Conservation (phyloP, 2,113 vertebrate genomes). For the Megaceryle torquata region DNA sequence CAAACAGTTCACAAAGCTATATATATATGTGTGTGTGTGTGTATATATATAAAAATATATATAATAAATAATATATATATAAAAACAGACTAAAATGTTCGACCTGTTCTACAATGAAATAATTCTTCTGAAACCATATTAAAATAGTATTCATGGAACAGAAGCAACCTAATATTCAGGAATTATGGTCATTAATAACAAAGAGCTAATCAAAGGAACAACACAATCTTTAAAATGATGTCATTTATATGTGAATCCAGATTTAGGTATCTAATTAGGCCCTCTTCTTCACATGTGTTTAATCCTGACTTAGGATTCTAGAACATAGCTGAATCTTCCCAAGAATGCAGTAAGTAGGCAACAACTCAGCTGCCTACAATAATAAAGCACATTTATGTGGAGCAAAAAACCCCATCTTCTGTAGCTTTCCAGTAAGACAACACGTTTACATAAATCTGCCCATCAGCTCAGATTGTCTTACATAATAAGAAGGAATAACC, state of each 20-base stretch:
- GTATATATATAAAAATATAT: not conserved
- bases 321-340: not conserved
- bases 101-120: not conserved
- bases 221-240: not conserved
- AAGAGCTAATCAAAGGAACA: not conserved
- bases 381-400: not conserved
- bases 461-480: not conserved
- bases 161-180: not conserved
- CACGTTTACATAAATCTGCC: not conserved
- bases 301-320: not conserved
- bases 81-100: not conserved
- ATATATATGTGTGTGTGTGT: not conserved
- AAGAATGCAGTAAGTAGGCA: not conserved
- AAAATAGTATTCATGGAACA: not conserved
- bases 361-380: not conserved
- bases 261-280: not conserved
- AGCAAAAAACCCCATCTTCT: not conserved
- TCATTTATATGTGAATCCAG: not conserved
- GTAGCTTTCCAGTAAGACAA: not conserved
- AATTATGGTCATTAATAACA: not conserved
- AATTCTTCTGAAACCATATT: not conserved
- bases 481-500: not conserved
- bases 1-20: too few species aligned
- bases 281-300: not conserved
- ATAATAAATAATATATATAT: not conserved